A percentile compares a stretch with the other conserved stretches of the same genome.
These are phyloP conservation scores for Pardosa pseudoannulata DNA, from an alignment of 2,888 invertebrate species.

Conservation along the genomic window DNA sequence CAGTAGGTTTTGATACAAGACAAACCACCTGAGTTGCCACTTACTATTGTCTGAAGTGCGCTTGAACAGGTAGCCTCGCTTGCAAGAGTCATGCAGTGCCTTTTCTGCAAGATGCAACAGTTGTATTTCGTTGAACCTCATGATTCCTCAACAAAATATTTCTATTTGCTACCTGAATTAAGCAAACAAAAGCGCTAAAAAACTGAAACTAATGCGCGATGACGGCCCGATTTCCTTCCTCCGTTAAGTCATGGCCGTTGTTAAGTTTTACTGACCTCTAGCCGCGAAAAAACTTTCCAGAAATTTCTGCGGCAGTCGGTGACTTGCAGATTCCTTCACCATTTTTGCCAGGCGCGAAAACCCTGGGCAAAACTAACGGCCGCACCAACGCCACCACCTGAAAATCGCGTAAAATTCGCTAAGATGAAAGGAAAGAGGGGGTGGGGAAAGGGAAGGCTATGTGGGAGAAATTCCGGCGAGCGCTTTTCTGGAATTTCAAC, in stretches of 20 bases:
- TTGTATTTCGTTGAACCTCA: slow-evolving; percentile 90
- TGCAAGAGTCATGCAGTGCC: slow-evolving; percentile 89
- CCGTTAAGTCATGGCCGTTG: slow-evolving; percentile 46
- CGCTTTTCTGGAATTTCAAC: slow-evolving; percentile 10
- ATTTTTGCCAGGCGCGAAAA: slow-evolving; percentile 40
- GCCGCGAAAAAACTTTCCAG: neutral
- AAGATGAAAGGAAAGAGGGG: neutral
- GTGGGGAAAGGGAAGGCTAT: neutral
- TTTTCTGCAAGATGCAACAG: slow-evolving; percentile 89
- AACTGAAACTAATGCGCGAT: slow-evolving; percentile 47
- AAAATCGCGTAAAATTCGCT: slow-evolving; percentile 35
- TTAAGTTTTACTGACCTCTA: neutral
- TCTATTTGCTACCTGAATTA: neutral
- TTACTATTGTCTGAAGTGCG: slow-evolving; percentile 89
- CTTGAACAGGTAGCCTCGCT: slow-evolving; percentile 90
- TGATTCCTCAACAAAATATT: slow-evolving; percentile 77
- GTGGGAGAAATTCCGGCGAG: slow-evolving; percentile 11
- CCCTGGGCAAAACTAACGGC: slow-evolving; percentile 46
- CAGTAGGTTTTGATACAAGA: slow-evolving; percentile 86
- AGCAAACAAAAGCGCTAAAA: slow-evolving; percentile 12
- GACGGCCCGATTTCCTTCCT: neutral
- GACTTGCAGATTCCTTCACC: slow-evolving; percentile 27
- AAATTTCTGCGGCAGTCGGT: neutral
- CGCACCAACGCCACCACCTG: slow-evolving; percentile 56
- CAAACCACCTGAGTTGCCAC: slow-evolving; percentile 84